Conservation (phyloP, 2,113 vertebrate genomes). For the Ornithorhynchus anatinus region DNA sequence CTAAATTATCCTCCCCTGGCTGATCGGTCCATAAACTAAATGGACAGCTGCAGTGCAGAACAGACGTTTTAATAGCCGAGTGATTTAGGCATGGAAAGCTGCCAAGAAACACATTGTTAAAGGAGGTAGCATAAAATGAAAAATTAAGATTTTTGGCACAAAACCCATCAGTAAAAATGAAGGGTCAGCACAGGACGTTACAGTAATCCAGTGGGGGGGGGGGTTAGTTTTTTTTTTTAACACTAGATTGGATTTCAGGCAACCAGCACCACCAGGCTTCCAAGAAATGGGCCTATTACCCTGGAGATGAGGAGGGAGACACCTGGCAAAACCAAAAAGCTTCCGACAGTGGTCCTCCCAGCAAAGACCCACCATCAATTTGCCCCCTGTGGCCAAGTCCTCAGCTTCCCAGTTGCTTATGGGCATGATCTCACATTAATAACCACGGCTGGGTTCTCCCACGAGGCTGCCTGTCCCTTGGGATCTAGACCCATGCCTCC, state of each 20-base stretch:
- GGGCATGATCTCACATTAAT: no score
- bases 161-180: constrained; percentile 34
- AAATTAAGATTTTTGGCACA: constrained; percentile 54
- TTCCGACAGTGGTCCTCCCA: not conserved
- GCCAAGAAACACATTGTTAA: constrained; percentile 62
- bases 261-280: constrained; percentile 33
- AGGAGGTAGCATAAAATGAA: constrained; percentile 54
- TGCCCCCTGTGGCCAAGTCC: not conserved
- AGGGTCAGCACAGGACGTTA: constrained; percentile 40
- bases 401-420: no score
- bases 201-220: constrained; percentile 54
- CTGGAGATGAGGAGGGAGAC: constrained; percentile 22
- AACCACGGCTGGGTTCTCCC: no score
- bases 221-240: no score
- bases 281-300: constrained; percentile 24
- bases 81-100: constrained; percentile 30
- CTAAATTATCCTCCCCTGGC: constrained; percentile 20
- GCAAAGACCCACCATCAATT: not conserved
- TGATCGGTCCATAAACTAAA: constrained; percentile 55
- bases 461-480: no score
- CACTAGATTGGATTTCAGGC: constrained; percentile 55
- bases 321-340: constrained; percentile 20
- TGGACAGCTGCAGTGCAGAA: constrained; percentile 49
- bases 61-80: constrained; percentile 42
- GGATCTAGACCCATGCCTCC: no score